Evolutionary conservation across 2,113 vertebrate genomes (phyloP).

Genomic region (Oenanthe oenanthe): DNA sequence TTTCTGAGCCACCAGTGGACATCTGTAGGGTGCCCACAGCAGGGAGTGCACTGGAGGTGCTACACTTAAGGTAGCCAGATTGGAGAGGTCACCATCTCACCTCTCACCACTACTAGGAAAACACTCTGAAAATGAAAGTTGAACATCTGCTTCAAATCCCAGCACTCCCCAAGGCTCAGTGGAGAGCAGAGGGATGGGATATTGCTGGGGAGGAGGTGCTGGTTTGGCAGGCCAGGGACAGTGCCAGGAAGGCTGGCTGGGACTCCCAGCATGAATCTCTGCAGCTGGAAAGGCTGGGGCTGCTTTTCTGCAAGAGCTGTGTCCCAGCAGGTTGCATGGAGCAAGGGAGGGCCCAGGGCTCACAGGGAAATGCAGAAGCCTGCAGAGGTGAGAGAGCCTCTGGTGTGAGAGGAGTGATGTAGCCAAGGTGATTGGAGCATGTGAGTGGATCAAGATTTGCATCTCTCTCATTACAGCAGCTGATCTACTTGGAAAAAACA

Average conservation of each 20-base stretch:
- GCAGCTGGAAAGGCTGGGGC: not conserved
- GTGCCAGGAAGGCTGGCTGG: not conserved
- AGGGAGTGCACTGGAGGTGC: accelerated
- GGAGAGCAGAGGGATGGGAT: not conserved
- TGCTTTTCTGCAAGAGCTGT: not conserved
- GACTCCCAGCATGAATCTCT: not conserved
- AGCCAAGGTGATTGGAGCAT: not conserved
- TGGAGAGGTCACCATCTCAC: not conserved
- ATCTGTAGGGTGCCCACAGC: accelerated
- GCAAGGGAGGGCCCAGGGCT: not conserved
- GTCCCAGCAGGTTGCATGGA: accelerated
- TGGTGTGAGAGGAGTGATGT: not conserved
- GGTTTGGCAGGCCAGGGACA: not conserved
- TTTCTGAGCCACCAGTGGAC: not conserved
- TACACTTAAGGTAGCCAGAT: not conserved
- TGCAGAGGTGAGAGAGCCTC: not conserved
- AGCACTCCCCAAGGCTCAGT: not conserved
- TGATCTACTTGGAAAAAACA: not conserved
- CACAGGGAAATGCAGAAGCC: accelerated
- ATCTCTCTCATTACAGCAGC: not conserved
- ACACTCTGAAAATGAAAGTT: not conserved
- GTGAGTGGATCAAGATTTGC: not conserved
- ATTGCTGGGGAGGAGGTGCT: not conserved
- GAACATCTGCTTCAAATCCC: not conserved
- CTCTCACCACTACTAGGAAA: not conserved